phyloP scores from a whole-genome alignment of 2,113 vertebrate species.

The Laticauda colubrina region DNA sequence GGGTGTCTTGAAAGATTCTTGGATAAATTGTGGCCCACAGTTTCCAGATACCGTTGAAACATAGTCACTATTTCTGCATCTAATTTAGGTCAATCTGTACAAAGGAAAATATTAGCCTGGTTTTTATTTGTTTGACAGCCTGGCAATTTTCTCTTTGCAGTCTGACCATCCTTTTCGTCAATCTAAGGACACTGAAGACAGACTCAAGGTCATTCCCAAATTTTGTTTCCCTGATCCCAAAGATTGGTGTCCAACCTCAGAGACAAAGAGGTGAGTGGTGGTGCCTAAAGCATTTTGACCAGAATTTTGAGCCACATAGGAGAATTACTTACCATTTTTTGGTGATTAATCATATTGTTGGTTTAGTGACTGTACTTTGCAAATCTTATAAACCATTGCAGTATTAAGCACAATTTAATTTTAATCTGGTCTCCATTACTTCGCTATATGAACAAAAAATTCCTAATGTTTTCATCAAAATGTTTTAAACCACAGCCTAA shows the following conservation, averaged over 20 bases:
- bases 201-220: constrained; percentile 91
- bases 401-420: not conserved
- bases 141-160: constrained; percentile 65
- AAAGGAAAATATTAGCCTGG: not conserved
- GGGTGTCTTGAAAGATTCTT: not conserved
- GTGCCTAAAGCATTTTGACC: not conserved
- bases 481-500: not conserved
- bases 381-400: not conserved
- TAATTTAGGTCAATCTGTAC: fast-evolving
- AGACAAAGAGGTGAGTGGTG: constrained; percentile 82
- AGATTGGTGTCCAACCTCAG: constrained; percentile 85
- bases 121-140: not conserved
- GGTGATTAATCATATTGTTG: not conserved
- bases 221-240: constrained; percentile 96
- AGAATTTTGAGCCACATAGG: not conserved
- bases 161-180: constrained; percentile 86
- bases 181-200: constrained; percentile 90
- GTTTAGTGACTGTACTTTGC: not conserved
- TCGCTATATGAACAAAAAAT: not conserved
- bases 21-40: not conserved
- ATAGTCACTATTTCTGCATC: not conserved
- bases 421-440: not conserved
- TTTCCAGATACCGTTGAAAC: not conserved
- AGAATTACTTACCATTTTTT: not conserved
- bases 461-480: not conserved